Evolutionary conservation across 2,888 invertebrate species (phyloP), one percentile per base, ranked within the genome.

Genomic region (Platerodrilus igneus): DNA sequence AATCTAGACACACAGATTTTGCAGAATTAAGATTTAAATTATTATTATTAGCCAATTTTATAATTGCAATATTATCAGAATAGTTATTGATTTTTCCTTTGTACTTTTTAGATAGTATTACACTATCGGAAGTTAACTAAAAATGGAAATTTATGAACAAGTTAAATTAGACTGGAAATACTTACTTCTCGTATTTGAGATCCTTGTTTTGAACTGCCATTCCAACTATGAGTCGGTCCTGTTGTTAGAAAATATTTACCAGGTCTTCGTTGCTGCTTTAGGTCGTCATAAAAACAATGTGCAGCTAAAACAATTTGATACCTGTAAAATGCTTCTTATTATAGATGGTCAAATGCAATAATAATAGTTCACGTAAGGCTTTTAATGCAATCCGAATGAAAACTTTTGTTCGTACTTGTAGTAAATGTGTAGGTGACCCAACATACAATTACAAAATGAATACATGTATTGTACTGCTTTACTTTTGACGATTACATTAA

Each of bases 21-120:
- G 7, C n/a, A n/a, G n/a, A n/a, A n/a, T n/a, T 2, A 14, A 21
- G n/a, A 15, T 21, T 18, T 11, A 37, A 10, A 9, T 21, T 23
- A 9, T 37, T 21, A 3, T 23, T 8, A 9, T 8, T 4, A 21
- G 16, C 14, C 13, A 37, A 8, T 23, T 23, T 37, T 6, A 29
- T 10, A 20, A 37, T 23, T 6, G 37, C 37, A 22, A 37, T 37
- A 14, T 37, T 37, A 23, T 18, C 3, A 4, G 22, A n/a, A 37
- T 30, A 29, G 3, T 18, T 28, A 8, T 13, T 23, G 4, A 3
- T 9, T 17, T 14, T 19, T 9, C 35, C 35, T 18, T 17, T 21
- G 18, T 37, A 37, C 13, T 37, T 19, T 2, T 30, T 6, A n/a
- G 29, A 3, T 8, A 16, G 29, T 4, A 23, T 5, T 10, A 37